phyloP scores from a whole-genome alignment of 1,140 invertebrate genomes.

The Bicyclus anynana region DNA sequence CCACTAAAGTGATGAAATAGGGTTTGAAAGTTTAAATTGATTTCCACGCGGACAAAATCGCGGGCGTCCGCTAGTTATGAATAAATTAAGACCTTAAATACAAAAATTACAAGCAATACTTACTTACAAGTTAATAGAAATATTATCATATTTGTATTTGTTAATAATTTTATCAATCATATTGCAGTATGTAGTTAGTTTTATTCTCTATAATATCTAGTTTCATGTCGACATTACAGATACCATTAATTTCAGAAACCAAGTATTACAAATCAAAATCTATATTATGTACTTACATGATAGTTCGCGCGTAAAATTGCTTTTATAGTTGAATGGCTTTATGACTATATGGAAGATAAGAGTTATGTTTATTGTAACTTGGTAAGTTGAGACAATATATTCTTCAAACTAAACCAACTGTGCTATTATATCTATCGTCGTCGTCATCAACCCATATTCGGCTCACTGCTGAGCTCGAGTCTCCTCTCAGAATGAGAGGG shows the following conservation, averaged over 20 bases:
- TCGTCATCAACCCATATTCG: too few species aligned
- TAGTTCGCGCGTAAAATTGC: slow-evolving; percentile 48
- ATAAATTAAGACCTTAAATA: neutral
- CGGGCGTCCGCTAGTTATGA: too few species aligned
- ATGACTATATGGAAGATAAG: slow-evolving; percentile 18
- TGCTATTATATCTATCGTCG: too few species aligned
- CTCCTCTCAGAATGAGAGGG: too few species aligned
- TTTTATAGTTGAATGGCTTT: slow-evolving; percentile 44
- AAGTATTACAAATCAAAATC: neutral
- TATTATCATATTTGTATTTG: slow-evolving; percentile 20
- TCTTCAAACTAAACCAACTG: too few species aligned
- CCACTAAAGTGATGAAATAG: too few species aligned
- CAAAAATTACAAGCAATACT: slow-evolving; percentile 18
- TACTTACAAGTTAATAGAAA: slow-evolving; percentile 31
- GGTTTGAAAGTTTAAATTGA: too few species aligned
- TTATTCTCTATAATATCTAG: neutral
- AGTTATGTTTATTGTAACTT: neutral
- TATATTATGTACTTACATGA: neutral
- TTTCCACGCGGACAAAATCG: too few species aligned
- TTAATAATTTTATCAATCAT: slow-evolving; percentile 8
- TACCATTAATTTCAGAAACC: neutral
- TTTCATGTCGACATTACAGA: neutral
- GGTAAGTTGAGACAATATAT: too few species aligned
- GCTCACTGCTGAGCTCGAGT: too few species aligned
- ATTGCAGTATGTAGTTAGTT: neutral